These are phyloP conservation scores for Mechanitis messenoides DNA, from an alignment of 2,888 invertebrate genomes.

Conservation along the genomic window DNA sequence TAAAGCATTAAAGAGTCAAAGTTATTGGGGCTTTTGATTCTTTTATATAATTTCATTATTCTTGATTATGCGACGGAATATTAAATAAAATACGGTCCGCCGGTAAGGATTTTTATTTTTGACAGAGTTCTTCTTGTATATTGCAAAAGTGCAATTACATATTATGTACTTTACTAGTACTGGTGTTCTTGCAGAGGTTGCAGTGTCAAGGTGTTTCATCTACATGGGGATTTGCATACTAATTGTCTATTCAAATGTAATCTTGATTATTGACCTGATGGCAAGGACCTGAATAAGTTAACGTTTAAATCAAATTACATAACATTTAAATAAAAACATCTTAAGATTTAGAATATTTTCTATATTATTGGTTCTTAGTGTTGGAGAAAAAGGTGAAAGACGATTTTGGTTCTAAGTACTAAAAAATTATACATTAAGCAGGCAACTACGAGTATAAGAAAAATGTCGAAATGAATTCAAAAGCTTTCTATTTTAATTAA, in stretches of 20 bases:
- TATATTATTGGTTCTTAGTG: no score
- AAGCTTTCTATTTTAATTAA: no score
- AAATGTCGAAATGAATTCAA: no score
- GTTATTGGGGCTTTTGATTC: slow-evolving; percentile 1
- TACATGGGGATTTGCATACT: slow-evolving; percentile 5
- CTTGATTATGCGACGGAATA: no score
- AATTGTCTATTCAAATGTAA: neutral
- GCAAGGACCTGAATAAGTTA: neutral
- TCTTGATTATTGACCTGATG: neutral
- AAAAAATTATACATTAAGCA: no score
- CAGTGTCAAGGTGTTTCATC: slow-evolving; percentile 60
- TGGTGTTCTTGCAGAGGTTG: slow-evolving; percentile 43
- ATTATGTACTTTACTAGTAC: slow-evolving; percentile 56
- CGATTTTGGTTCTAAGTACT: no score
- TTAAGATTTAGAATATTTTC: no score
- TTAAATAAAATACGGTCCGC: no score
- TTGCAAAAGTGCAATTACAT: slow-evolving; percentile 47
- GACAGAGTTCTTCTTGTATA: slow-evolving; percentile 46
- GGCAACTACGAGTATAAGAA: no score
- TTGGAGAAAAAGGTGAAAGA: no score
- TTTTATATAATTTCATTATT: neutral
- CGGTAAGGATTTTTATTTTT: slow-evolving; percentile 39
- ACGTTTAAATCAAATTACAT: neutral
- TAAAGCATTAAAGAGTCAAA: neutral
- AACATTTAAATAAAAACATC: no score